Conservation (phyloP, 2,113 vertebrate genomes). For the Dissostichus mawsoni region DNA sequence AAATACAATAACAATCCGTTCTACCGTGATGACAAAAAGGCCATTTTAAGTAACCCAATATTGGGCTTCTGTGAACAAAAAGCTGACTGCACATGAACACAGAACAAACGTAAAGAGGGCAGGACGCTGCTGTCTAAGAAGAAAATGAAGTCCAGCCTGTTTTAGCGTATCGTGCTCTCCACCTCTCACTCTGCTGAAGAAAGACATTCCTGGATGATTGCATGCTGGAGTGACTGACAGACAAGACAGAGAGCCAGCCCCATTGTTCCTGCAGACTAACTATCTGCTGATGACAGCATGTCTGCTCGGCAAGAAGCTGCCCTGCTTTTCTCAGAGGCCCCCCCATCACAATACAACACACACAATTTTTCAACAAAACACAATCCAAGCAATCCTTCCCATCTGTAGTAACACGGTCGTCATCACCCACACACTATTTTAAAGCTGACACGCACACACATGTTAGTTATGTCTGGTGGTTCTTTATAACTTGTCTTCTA, state of each 20-base stretch:
- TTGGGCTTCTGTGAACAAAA: background rate
- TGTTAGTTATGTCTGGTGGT: slow-evolving; percentile 40
- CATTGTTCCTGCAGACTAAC: slow-evolving; percentile 73
- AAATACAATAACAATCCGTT: background rate
- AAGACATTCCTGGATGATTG: slow-evolving; percentile 78
- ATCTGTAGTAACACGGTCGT: slow-evolving; percentile 24
- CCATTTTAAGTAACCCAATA: background rate
- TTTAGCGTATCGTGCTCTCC: slow-evolving; percentile 11
- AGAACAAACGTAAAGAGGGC: background rate
- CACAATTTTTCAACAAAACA: slow-evolving; percentile 40
- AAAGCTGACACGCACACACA: slow-evolving; percentile 25
- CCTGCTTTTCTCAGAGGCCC: slow-evolving; percentile 32
- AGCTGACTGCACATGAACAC: background rate
- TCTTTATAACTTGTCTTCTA: slow-evolving; percentile 37
- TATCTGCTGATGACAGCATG: slow-evolving; percentile 80
- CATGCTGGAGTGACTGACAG: slow-evolving; percentile 68
- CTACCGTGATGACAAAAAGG: background rate
- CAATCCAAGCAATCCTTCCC: slow-evolving; percentile 28
- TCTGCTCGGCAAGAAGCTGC: slow-evolving; percentile 64
- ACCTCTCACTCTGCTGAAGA: slow-evolving; percentile 52
- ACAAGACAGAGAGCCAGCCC: slow-evolving; percentile 61
- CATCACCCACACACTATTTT: slow-evolving; percentile 43
- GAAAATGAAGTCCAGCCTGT: slow-evolving; percentile 11
- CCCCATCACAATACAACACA: slow-evolving; percentile 3
- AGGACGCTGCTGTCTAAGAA: background rate